phyloP scores from a whole-genome alignment of 1,140 invertebrate genomes.

The Euborellia annulipes region DNA sequence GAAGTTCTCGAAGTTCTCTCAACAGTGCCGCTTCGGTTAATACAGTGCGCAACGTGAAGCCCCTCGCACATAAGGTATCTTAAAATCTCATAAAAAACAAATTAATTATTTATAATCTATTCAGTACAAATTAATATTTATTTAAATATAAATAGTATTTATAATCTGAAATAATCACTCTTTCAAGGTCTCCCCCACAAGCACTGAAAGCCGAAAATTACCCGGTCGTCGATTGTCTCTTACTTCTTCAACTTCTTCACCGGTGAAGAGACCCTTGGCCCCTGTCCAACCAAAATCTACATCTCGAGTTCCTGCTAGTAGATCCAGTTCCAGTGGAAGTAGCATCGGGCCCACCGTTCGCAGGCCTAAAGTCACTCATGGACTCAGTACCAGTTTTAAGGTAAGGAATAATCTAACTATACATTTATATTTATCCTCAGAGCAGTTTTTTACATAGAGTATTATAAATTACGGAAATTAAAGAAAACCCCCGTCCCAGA shows the following conservation, averaged over 20 bases:
- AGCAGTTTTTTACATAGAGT: no score
- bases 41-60: slow-evolving; percentile 47
- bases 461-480: no score
- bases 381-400: slow-evolving; percentile 23
- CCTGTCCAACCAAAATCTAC: slow-evolving; percentile 15
- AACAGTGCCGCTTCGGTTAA: slow-evolving; percentile 66
- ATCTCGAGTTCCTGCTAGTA: slow-evolving; percentile 19
- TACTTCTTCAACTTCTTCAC: slow-evolving; percentile 2
- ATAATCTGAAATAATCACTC: no score
- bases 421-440: no score
- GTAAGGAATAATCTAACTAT: slow-evolving; percentile 7
- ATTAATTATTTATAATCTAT: no score
- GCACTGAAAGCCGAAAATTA: slow-evolving; percentile 11
- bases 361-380: slow-evolving; percentile 12
- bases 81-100: no score
- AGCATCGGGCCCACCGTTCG: slow-evolving; percentile 20
- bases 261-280: slow-evolving; percentile 23
- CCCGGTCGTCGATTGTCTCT: background rate
- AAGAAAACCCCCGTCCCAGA: no score
- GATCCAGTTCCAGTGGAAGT: slow-evolving; percentile 27
- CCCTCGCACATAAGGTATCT: slow-evolving; percentile 12
- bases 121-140: no score
- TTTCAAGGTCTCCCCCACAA: no score
- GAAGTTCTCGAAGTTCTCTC: slow-evolving; percentile 63
- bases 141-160: no score